These are phyloP conservation scores for Tarsius wallacei DNA, from an alignment of 2,797 vertebrate genomes.

Conservation along the genomic window DNA sequence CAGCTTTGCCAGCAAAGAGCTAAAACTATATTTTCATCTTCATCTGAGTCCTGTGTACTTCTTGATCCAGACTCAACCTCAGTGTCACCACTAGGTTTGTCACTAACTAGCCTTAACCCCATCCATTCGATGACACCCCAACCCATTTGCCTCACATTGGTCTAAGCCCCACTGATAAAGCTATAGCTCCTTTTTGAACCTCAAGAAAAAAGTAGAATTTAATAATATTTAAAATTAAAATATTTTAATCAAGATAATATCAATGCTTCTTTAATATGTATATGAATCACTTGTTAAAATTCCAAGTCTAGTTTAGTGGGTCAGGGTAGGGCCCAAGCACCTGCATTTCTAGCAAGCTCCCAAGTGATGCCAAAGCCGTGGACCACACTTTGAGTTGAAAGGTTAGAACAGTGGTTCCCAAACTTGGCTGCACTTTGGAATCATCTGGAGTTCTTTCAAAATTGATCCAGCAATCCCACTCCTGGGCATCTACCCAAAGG, in stretches of 20 bases:
- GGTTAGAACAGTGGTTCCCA: not conserved
- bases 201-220: not conserved
- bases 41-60: not conserved
- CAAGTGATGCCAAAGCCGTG: not conserved
- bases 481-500: no score
- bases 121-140: not conserved
- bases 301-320: not conserved
- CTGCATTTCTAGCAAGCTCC: not conserved
- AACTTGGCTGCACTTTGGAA: not conserved
- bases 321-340: not conserved
- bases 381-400: not conserved
- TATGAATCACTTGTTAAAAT: slow-evolving; percentile 15
- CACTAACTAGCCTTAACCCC: not conserved
- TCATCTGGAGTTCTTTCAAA: not conserved
- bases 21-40: not conserved
- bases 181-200: not conserved
- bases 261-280: not conserved
- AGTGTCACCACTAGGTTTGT: not conserved
- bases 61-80: not conserved
- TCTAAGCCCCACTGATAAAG: not conserved
- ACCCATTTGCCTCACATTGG: not conserved
- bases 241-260: not conserved
- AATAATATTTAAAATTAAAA: not conserved
- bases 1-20: not conserved
- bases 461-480: no score